Conservation (phyloP, 2,797 vertebrate genomes). For the Crenichthys baileyi region DNA sequence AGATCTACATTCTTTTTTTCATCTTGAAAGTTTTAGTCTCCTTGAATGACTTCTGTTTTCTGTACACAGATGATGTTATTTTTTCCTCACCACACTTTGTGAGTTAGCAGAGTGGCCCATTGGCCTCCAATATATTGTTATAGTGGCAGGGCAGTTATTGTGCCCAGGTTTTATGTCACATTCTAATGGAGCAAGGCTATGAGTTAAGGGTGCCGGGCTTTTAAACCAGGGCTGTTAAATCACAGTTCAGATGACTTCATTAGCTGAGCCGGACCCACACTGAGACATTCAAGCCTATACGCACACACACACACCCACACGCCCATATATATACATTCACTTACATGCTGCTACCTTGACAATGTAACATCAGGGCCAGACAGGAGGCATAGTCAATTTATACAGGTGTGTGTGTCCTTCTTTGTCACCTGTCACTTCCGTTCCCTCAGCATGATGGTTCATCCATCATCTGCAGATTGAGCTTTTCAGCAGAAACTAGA, state of each 20-base stretch:
- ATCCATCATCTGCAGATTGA: slow-evolving; percentile 86
- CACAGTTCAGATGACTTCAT: slow-evolving; percentile 82
- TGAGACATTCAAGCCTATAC: slow-evolving; percentile 60
- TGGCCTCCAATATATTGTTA: slow-evolving; percentile 78
- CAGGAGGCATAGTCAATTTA: slow-evolving; percentile 78
- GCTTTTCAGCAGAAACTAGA: slow-evolving; percentile 82
- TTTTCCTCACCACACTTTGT: slow-evolving; percentile 41
- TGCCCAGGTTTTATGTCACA: slow-evolving; percentile 80
- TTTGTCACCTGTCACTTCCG: slow-evolving; percentile 86
- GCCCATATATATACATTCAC: slow-evolving; percentile 44
- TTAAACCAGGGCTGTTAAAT: slow-evolving; percentile 80
- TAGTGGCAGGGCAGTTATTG: slow-evolving; percentile 77
- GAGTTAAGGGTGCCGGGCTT: slow-evolving; percentile 78
- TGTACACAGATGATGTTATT: slow-evolving; percentile 47
- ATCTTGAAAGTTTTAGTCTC: slow-evolving; percentile 65
- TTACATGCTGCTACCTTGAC: slow-evolving; percentile 72
- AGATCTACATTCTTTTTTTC: slow-evolving; percentile 9
- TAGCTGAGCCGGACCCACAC: slow-evolving; percentile 77
- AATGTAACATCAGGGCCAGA: slow-evolving; percentile 63
- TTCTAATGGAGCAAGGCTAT: slow-evolving; percentile 81
- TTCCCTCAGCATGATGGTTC: slow-evolving; percentile 77
- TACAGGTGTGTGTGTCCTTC: slow-evolving; percentile 85
- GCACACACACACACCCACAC: slow-evolving; percentile 41
- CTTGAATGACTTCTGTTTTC: slow-evolving; percentile 69
- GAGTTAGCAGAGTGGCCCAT: slow-evolving; percentile 64